Evolutionary conservation across 2,113 vertebrate genomes (phyloP), one percentile per base, ranked within the genome.

Genomic region (Aptenodytes patagonicus): DNA sequence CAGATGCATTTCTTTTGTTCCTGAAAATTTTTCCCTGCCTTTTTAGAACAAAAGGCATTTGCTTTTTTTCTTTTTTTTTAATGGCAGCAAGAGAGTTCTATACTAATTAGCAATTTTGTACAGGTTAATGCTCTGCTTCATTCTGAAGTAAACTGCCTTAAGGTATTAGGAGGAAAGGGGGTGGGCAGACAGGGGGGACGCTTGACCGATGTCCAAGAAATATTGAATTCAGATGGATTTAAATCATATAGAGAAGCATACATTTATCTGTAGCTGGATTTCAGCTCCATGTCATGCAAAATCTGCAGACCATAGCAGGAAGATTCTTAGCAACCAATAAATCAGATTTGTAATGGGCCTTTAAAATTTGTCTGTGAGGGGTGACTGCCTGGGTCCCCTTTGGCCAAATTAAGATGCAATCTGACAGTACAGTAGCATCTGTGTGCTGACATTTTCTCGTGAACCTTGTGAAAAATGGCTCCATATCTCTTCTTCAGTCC

Each of bases 391-490:
- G 89, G 58, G 91, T 98, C 96, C 96, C 97, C 85, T 95, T 97
- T 94, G 97, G 94, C 96, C 97, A 96, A 97, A 98, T 97, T 97
- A 97, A 98, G 98, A 98, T 95, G 96, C 96, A 93, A 83, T 97
- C 97, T 97, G 96, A 97, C 96, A 91, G 96, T 84, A 95, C 96
- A 87, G 93, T 91, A 96, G 96, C 97, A 97, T 96, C 97, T 96
- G 97, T 96, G 96, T 97, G 97, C 97, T 98, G 98, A 98, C 98
- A 97, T 98, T 97, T 98, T 97, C 97, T 97, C 31, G 2, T 97
- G 98, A 97, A 98, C 94, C 97, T 95, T 46, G 91, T 98, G 97
- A 98, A 98, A 98, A 98, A 98, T 98, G 98, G 98, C 98, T 98
- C 97, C 97, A 81, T 93, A 77, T 96, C 97, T 97, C 86, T 95